Percentiles rank a stretch among this genome's conserved stretches.
Conservation (phyloP, 1,140 invertebrate species). For the Acromyrmex heyeri region DNA sequence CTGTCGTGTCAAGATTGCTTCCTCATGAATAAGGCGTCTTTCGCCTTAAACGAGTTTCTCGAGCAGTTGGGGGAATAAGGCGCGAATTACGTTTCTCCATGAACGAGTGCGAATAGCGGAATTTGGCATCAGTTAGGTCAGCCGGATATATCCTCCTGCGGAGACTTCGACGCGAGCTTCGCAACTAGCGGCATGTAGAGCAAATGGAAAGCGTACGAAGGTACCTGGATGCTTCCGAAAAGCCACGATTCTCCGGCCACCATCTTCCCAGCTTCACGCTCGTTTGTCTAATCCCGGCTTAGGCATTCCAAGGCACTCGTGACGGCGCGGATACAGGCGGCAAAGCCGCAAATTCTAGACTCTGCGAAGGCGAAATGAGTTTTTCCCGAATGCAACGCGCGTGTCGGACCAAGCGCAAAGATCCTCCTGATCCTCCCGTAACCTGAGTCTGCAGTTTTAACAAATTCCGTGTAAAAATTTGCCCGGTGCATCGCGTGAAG, state of each 20-base stretch:
- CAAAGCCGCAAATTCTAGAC: slow-evolving; percentile 13
- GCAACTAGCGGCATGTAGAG: neutral
- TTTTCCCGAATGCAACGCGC: slow-evolving; percentile 45
- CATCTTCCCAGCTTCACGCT: slow-evolving; percentile 60
- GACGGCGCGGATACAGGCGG: slow-evolving; percentile 5
- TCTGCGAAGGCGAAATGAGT: slow-evolving; percentile 20
- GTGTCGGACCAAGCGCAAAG: slow-evolving; percentile 37
- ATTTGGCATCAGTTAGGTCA: slow-evolving; percentile 49
- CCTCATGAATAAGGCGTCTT: slow-evolving; percentile 60
- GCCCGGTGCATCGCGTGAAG: neutral
- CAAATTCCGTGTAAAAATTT: slow-evolving; percentile 40
- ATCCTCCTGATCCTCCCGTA: slow-evolving; percentile 13
- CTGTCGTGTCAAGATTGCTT: slow-evolving; percentile 20
- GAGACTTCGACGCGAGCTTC: slow-evolving; percentile 1
- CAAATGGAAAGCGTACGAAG: slow-evolving; percentile 34
- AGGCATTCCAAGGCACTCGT: slow-evolving; percentile 34
- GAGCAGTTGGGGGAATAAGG: neutral
- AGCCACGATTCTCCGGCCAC: slow-evolving; percentile 40
- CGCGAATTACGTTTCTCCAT: slow-evolving; percentile 62
- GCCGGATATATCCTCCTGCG: slow-evolving; percentile 25
- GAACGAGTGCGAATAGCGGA: slow-evolving; percentile 50
- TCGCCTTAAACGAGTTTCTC: slow-evolving; percentile 52
- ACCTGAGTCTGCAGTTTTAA: slow-evolving; percentile 41
- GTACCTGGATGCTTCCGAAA: slow-evolving; percentile 44
- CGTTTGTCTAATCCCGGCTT: slow-evolving; percentile 67